phyloP scores from a whole-genome alignment of 2,888 invertebrate genomes.

The Uloborus plumipes region DNA sequence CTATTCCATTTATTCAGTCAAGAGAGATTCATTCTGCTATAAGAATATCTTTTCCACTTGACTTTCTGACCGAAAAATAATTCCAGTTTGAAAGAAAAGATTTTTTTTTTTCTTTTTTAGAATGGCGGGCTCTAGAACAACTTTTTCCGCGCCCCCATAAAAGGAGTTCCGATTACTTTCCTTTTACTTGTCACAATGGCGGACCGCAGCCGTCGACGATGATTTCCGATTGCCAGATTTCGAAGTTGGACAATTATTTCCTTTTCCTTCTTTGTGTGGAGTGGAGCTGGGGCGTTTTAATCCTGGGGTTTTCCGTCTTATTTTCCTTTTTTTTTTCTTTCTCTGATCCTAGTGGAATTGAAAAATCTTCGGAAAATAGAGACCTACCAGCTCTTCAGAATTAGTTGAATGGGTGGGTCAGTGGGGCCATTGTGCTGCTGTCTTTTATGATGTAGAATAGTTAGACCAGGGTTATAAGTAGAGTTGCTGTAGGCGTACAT shows the following conservation, averaged over 20 bases:
- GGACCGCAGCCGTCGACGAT: constrained; percentile 21
- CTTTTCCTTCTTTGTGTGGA: constrained; percentile 26
- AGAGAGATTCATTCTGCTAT: background rate
- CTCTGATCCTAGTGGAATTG: constrained; percentile 14
- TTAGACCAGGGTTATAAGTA: constrained; percentile 12
- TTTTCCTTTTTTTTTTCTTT: constrained; percentile 9
- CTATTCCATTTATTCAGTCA: background rate
- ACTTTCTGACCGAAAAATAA: constrained; percentile 43
- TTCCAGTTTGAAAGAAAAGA: constrained; percentile 6
- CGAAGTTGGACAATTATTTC: constrained; percentile 49
- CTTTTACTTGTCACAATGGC: constrained; percentile 21
- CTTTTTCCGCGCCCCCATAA: background rate
- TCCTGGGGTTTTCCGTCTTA: constrained; percentile 27
- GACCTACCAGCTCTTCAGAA: background rate
- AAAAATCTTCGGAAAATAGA: constrained; percentile 35
- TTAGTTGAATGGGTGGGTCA: no score
- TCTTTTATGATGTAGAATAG: constrained; percentile 23
- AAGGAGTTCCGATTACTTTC: constrained; percentile 10
- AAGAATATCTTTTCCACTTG: constrained; percentile 19
- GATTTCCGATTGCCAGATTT: constrained; percentile 49
- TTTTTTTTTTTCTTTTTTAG: no score
- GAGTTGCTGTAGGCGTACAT: no score
- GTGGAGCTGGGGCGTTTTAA: constrained; percentile 49
- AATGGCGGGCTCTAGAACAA: constrained; percentile 24
- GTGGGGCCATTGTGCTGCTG: no score